These are phyloP conservation scores for roundworm (Caenorhabditis elegans) DNA, from an alignment of 1,140 invertebrate genomes.

Conservation along the genomic window DNA sequence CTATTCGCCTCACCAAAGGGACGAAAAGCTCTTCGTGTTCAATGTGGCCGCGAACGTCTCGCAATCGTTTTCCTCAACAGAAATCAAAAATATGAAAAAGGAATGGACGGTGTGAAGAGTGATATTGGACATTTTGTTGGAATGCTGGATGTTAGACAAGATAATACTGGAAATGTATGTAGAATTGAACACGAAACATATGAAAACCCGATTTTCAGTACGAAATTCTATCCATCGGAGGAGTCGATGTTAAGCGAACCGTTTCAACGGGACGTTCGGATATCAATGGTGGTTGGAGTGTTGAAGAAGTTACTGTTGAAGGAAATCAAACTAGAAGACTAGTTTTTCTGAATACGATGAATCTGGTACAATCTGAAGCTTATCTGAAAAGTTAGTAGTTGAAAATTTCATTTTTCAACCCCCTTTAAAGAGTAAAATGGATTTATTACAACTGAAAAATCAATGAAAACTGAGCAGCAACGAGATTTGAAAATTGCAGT, in stretches of 20 bases:
- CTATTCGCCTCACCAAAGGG: slow-evolving; percentile 58
- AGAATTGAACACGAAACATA: background rate
- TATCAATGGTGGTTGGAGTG: slow-evolving; percentile 59
- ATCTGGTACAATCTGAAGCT: slow-evolving; percentile 58
- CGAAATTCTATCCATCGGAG: slow-evolving; percentile 54
- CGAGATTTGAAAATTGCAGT: no score
- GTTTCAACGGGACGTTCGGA: slow-evolving; percentile 51
- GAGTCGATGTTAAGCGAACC: slow-evolving; percentile 48
- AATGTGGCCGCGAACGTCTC: slow-evolving; percentile 41
- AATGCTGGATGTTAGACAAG: background rate
- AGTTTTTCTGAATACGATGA: slow-evolving; percentile 52
- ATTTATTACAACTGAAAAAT: no score
- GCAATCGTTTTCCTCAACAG: slow-evolving; percentile 37
- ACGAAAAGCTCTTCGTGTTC: slow-evolving; percentile 46
- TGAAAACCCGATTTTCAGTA: slow-evolving; percentile 47
- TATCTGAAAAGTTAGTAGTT: slow-evolving; percentile 49
- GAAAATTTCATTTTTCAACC: background rate
- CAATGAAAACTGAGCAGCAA: no score
- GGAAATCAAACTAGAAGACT: slow-evolving; percentile 46
- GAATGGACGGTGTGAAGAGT: background rate
- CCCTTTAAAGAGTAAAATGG: no score
- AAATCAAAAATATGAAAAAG: slow-evolving; percentile 43
- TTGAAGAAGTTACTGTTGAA: slow-evolving; percentile 55
- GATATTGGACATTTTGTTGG: slow-evolving; percentile 7
- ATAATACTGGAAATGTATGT: background rate